These are phyloP conservation scores for Nothocercus julius DNA, from an alignment of 2,113 vertebrate species.

Conservation along the genomic window DNA sequence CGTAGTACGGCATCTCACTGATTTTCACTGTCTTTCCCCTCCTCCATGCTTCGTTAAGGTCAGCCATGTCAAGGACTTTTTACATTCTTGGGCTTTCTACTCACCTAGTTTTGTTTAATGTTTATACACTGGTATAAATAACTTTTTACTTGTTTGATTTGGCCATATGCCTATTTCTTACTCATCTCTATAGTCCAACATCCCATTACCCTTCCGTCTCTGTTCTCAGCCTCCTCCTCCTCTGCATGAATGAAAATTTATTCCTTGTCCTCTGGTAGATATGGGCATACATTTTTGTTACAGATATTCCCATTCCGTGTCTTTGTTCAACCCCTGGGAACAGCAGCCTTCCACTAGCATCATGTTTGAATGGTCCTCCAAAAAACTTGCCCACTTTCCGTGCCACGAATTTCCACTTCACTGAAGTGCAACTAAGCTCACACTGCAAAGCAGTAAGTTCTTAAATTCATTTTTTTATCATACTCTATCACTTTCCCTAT, in stretches of 20 bases:
- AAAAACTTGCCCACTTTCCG: not conserved
- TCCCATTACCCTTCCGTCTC: not conserved
- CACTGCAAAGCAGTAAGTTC: fast-evolving
- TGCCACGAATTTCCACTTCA: fast-evolving
- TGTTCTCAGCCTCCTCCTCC: fast-evolving
- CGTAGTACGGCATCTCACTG: not conserved
- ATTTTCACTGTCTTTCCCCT: not conserved
- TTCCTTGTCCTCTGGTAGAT: not conserved
- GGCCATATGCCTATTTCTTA: not conserved
- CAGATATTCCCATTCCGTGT: fast-evolving
- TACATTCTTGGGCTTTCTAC: fast-evolving
- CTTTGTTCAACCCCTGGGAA: not conserved
- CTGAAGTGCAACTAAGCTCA: not conserved
- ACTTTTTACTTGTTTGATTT: not conserved
- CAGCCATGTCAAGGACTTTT: not conserved
- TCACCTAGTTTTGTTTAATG: not conserved
- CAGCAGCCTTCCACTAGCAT: not conserved
- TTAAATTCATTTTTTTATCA: not conserved
- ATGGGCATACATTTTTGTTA: fast-evolving
- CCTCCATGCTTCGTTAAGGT: not conserved
- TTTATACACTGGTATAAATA: not conserved
- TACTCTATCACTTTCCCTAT: not conserved
- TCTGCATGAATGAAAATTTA: fast-evolving
- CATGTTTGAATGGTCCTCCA: not conserved
- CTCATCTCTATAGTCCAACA: not conserved